phyloP scores from a whole-genome alignment of 2,113 vertebrate genomes.

The Scomber colias region DNA sequence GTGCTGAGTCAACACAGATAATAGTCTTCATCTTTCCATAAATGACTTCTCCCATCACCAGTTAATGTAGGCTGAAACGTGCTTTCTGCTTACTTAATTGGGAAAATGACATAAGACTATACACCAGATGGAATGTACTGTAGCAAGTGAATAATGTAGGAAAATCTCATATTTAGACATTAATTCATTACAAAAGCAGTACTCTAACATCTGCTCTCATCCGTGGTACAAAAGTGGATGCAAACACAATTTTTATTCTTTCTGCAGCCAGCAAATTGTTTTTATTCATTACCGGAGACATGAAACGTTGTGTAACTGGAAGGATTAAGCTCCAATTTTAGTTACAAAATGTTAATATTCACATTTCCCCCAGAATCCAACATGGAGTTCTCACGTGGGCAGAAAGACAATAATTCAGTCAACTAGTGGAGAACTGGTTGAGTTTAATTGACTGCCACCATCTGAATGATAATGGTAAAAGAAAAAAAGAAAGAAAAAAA shows the following conservation, averaged over 20 bases:
- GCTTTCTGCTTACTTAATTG: constrained; percentile 5
- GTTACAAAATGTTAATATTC: constrained; percentile 7
- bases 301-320: not conserved
- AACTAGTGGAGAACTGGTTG: constrained; percentile 11
- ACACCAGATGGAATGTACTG: constrained; percentile 15
- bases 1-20: constrained; percentile 29
- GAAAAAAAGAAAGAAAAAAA: not conserved
- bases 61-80: not conserved
- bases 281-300: not conserved
- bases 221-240: no score
- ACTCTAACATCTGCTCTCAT: no score
- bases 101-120: not conserved
- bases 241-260: no score
- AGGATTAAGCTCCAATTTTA: not conserved
- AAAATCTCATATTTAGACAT: not conserved
- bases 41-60: constrained; percentile 9
- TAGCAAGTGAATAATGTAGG: not conserved
- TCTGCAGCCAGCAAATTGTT: no score
- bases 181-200: not conserved
- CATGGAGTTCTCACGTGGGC: constrained; percentile 7
- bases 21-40: constrained; percentile 33
- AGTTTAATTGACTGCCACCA: constrained; percentile 33
- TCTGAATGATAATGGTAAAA: constrained; percentile 25
- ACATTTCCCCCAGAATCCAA: constrained; percentile 6
- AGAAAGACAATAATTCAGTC: constrained; percentile 21